Percentiles rank a stretch among this genome's conserved stretches.
Conservation (phyloP, 1,140 invertebrate species). For the Platorchestia sp. region DNA sequence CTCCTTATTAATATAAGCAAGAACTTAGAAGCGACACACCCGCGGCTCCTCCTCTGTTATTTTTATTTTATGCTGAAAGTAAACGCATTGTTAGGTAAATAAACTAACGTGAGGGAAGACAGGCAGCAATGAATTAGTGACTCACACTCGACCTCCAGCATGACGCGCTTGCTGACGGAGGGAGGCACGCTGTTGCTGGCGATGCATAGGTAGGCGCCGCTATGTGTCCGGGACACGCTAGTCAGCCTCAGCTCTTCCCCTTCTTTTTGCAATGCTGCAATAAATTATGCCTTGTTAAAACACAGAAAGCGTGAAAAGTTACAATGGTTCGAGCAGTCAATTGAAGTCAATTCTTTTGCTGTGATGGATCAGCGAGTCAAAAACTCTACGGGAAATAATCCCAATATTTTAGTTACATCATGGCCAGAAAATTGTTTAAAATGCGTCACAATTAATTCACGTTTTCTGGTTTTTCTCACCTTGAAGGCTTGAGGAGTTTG, state of each 20-base stretch:
- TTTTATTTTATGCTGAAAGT: too few species aligned
- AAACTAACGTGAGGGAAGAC: too few species aligned
- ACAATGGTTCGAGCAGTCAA: background rate
- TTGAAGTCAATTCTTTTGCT: background rate
- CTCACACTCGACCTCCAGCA: constrained; percentile 87
- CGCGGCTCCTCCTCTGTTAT: too few species aligned
- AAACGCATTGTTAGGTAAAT: too few species aligned
- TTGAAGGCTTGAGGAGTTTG: too few species aligned
- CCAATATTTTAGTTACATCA: background rate
- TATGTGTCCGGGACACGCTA: constrained; percentile 84
- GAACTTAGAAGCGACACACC: too few species aligned
- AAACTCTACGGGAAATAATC: background rate
- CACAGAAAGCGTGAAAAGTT: background rate
- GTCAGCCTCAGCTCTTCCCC: constrained; percentile 81
- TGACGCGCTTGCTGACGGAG: constrained; percentile 85
- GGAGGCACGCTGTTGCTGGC: constrained; percentile 89
- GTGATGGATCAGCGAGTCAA: background rate
- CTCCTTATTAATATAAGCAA: too few species aligned
- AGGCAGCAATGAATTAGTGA: background rate
- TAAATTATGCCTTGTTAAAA: background rate
- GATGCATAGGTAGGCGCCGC: constrained; percentile 90
- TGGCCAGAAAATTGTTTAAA: background rate
- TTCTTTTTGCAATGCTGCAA: background rate
- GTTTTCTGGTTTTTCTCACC: background rate
- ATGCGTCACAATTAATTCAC: too few species aligned